Percentiles rank a stretch among this genome's conserved stretches.
Conservation (phyloP, 2,113 vertebrate genomes). For the Tetrax tetrax region DNA sequence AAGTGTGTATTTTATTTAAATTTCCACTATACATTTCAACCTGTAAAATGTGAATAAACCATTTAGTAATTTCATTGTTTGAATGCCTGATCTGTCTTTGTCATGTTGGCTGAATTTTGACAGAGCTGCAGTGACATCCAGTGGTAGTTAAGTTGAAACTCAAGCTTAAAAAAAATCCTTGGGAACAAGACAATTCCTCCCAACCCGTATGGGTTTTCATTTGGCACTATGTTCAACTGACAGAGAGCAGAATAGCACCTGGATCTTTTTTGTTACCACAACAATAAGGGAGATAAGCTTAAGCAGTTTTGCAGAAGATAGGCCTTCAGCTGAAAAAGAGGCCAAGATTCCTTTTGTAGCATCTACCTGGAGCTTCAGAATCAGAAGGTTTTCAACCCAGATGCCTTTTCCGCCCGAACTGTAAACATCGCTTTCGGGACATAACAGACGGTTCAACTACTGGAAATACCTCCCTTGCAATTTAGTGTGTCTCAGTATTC, state of each 20-base stretch:
- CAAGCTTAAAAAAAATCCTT: background rate
- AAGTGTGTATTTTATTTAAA: background rate
- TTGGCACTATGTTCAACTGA: background rate
- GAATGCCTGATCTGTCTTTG: background rate
- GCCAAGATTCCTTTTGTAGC: background rate
- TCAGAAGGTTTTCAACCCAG: background rate
- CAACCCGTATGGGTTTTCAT: background rate
- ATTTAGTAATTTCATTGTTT: background rate
- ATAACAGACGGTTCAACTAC: background rate
- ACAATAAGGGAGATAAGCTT: background rate
- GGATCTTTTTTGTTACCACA: background rate
- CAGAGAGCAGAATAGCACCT: background rate
- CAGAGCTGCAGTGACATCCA: conserved; percentile 33
- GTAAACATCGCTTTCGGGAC: background rate
- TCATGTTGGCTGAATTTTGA: background rate
- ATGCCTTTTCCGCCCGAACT: background rate
- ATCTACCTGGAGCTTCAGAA: background rate
- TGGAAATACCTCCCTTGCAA: background rate
- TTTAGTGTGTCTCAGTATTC: background rate
- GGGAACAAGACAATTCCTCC: background rate
- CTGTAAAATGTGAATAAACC: background rate
- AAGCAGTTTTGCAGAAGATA: background rate
- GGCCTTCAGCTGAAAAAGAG: background rate
- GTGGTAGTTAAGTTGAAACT: background rate
- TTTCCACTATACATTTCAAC: background rate